phyloP scores from a whole-genome alignment of 2,888 invertebrate genomes.

The Orthosia incerta region DNA sequence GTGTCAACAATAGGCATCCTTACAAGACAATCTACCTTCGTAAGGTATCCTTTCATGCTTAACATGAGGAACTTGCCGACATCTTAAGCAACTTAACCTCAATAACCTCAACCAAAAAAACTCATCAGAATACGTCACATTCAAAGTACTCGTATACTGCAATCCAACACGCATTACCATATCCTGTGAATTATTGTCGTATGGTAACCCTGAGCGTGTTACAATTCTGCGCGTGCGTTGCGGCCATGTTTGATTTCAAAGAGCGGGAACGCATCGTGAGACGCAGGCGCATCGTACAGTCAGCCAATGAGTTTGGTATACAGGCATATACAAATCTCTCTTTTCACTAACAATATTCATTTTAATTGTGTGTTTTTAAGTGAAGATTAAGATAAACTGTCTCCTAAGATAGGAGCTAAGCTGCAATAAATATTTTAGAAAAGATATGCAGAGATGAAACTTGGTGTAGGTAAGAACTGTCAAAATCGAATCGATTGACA shows the following conservation, averaged over 20 bases:
- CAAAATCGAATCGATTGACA: too few species aligned
- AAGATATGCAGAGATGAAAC: too few species aligned
- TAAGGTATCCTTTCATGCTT: too few species aligned
- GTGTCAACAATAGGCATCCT: too few species aligned
- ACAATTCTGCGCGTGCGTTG: slow-evolving; percentile 66
- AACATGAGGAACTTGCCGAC: not conserved
- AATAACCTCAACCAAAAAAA: not conserved
- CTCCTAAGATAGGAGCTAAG: too few species aligned
- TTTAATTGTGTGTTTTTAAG: not conserved
- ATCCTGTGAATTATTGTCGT: slow-evolving; percentile 63
- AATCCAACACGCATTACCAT: slow-evolving; percentile 53
- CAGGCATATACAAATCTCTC: not conserved
- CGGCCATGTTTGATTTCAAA: slow-evolving; percentile 70
- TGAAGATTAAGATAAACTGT: too few species aligned
- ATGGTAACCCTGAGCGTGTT: slow-evolving; percentile 66
- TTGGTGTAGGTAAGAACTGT: too few species aligned
- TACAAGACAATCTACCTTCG: too few species aligned
- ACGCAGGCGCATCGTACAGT: slow-evolving; percentile 43
- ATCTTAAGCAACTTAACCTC: too few species aligned
- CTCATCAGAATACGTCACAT: slow-evolving; percentile 22
- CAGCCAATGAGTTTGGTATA: not conserved
- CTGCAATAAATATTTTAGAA: too few species aligned
- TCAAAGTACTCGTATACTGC: slow-evolving; percentile 24
- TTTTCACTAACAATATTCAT: not conserved
- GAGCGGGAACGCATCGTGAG: slow-evolving; percentile 67